Percentiles rank a stretch among this genome's conserved stretches.
phyloP scores from a whole-genome alignment of 2,888 invertebrate species.

The Apotomis capreana region DNA sequence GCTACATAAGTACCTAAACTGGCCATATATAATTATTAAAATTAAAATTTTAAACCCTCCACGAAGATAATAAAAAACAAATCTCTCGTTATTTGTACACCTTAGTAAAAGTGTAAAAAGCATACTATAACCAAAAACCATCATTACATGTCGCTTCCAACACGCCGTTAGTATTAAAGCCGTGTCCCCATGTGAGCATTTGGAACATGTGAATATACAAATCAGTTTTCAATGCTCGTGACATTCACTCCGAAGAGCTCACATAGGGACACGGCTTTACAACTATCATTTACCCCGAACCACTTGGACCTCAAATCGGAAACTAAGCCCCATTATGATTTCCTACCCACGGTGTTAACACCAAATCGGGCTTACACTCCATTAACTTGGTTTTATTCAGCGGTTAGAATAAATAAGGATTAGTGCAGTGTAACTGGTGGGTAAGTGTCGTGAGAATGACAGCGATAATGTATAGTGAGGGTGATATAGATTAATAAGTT shows the following conservation, averaged over 20 bases:
- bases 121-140: no score
- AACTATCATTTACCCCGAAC: conserved; percentile 3
- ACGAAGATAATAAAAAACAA: no score
- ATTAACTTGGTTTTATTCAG: conserved; percentile 66
- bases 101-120: no score
- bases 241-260: not conserved
- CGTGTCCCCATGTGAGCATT: no score
- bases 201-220: no score
- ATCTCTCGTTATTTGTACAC: no score
- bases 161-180: no score
- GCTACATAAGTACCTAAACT: no score
- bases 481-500: conserved; percentile 15
- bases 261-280: not conserved
- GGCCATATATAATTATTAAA: no score
- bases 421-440: conserved; percentile 15
- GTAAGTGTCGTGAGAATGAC: conserved; percentile 29
- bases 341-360: conserved; percentile 64
- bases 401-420: conserved; percentile 75
- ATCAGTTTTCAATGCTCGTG: no score
- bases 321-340: conserved; percentile 49
- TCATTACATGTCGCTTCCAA: no score
- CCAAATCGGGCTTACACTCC: conserved; percentile 73
- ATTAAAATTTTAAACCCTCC: no score
- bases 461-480: conserved; percentile 14
- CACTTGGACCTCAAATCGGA: conserved; percentile 21